These are phyloP conservation scores for Campoplex capitator DNA, from an alignment of 2,888 invertebrate species.

Conservation along the genomic window DNA sequence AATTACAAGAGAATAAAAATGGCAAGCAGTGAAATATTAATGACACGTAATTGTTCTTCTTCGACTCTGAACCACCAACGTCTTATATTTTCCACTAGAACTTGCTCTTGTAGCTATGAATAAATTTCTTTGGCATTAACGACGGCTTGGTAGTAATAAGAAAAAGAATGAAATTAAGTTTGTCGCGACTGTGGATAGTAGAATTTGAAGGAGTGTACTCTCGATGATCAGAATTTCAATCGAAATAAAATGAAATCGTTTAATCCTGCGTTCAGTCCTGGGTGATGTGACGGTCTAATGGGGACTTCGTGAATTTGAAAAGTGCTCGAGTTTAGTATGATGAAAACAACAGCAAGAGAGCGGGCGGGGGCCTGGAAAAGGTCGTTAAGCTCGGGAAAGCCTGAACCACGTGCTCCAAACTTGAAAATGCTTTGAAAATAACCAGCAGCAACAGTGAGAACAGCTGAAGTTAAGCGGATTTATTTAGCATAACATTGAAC, in stretches of 20 bases:
- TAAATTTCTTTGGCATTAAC: conserved; percentile 59
- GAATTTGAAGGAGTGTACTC: conserved; percentile 50
- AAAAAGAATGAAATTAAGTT: conserved; percentile 34
- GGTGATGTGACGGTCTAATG: conserved; percentile 12
- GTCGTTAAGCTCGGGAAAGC: conserved; percentile 53
- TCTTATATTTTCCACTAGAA: conserved; percentile 44
- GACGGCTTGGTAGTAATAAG: conserved; percentile 33
- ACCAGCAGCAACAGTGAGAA: conserved; percentile 31
- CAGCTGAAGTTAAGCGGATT: conserved; percentile 51
- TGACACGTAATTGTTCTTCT: conserved; percentile 64
- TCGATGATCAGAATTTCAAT: conserved; percentile 48
- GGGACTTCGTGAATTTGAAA: conserved; percentile 37
- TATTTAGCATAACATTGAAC: conserved; percentile 61
- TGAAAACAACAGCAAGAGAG: conserved; percentile 19
- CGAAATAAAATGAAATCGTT: conserved; percentile 45
- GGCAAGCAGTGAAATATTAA: conserved; percentile 62
- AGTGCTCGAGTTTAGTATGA: conserved; percentile 33
- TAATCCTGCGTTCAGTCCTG: conserved; percentile 10
- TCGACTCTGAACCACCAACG: conserved; percentile 41
- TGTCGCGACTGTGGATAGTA: conserved; percentile 47
- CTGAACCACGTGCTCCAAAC: conserved; percentile 46
- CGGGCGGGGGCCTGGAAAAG: conserved; percentile 1
- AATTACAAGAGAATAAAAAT: conserved; percentile 61
- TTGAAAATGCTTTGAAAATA: conserved; percentile 57
- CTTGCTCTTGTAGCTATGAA: conserved; percentile 37